Evolutionary conservation across 2,888 invertebrate genomes (phyloP).

Genomic region (Onthophagus sagittarius): DNA sequence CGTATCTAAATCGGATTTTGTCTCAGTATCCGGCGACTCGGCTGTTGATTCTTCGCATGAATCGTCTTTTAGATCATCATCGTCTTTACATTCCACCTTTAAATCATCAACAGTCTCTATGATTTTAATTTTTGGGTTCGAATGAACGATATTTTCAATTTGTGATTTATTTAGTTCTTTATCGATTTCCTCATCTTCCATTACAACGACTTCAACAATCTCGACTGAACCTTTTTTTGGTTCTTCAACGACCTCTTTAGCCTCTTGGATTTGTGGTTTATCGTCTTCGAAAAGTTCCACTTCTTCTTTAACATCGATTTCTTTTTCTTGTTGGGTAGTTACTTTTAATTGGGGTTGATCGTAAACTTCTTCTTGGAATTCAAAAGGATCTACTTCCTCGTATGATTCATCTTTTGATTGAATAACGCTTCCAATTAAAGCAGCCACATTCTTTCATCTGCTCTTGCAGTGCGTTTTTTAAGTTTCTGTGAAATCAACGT

Average conservation of each 20-base stretch:
- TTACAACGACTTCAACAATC: constrained; percentile 48
- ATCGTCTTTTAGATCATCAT: constrained; percentile 30
- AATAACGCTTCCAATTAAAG: constrained; percentile 16
- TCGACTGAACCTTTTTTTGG: constrained; percentile 42
- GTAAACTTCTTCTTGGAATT: constrained; percentile 46
- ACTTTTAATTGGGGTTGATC: constrained; percentile 31
- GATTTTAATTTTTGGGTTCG: constrained; percentile 26
- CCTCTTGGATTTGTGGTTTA: constrained; percentile 10
- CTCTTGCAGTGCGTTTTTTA: constrained; percentile 43
- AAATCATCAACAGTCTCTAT: constrained; percentile 5
- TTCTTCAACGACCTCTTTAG: constrained; percentile 26
- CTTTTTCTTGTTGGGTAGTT: constrained; percentile 12
- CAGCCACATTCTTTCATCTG: constrained; percentile 36
- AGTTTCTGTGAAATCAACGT: constrained; percentile 46
- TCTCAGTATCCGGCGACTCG: constrained; percentile 31
- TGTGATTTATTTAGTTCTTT: constrained; percentile 43
- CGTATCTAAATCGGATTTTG: constrained; percentile 28
- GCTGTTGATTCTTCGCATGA: constrained; percentile 27
- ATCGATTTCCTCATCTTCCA: constrained; percentile 45
- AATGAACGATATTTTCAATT: constrained; percentile 43
- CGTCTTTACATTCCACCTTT: constrained; percentile 28
- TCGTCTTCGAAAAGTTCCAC: constrained; percentile 24
- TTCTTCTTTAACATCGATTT: constrained; percentile 27
- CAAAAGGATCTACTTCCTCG: constrained; percentile 43
- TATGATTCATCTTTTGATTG: constrained; percentile 18